These are phyloP conservation scores for Elachura formosa DNA, from an alignment of 2,113 vertebrate genomes.

Conservation along the genomic window DNA sequence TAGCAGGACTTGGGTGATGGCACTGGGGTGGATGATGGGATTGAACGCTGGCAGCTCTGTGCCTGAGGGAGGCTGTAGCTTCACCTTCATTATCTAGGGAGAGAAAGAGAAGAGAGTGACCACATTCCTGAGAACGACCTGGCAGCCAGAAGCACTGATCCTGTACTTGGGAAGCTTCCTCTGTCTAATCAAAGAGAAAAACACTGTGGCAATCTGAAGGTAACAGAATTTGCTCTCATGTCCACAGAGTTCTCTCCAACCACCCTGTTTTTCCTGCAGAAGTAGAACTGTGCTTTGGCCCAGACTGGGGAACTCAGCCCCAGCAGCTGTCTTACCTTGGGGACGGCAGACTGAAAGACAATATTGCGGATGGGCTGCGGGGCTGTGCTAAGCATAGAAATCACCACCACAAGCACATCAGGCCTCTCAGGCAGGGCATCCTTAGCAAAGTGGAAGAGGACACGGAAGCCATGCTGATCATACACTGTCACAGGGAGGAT, in stretches of 20 bases:
- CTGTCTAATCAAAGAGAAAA: not conserved
- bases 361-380: slow-evolving; percentile 88
- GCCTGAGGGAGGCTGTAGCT: slow-evolving; percentile 90
- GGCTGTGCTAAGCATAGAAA: slow-evolving; percentile 94
- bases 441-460: slow-evolving; percentile 92
- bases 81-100: slow-evolving; percentile 92
- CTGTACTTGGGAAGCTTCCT: not conserved
- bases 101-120: not conserved
- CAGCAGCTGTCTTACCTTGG: slow-evolving; percentile 77
- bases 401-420: slow-evolving; percentile 92
- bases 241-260: not conserved
- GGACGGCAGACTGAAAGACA: slow-evolving; percentile 93
- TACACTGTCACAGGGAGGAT: slow-evolving; percentile 92
- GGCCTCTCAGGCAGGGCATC: slow-evolving; percentile 84
- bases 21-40: slow-evolving; percentile 89
- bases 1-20: slow-evolving; percentile 93
- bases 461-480: slow-evolving; percentile 90
- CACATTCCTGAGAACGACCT: not conserved
- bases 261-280: not conserved
- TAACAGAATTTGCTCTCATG: not conserved
- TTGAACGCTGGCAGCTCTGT: slow-evolving; percentile 91
- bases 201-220: not conserved
- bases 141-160: not conserved
- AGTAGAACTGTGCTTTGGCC: not conserved
- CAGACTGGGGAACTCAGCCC: not conserved